Evolutionary conservation across 2,797 vertebrate species (phyloP), one percentile per base, ranked within the genome.

Genomic region (Acanthurus leucopareius): DNA sequence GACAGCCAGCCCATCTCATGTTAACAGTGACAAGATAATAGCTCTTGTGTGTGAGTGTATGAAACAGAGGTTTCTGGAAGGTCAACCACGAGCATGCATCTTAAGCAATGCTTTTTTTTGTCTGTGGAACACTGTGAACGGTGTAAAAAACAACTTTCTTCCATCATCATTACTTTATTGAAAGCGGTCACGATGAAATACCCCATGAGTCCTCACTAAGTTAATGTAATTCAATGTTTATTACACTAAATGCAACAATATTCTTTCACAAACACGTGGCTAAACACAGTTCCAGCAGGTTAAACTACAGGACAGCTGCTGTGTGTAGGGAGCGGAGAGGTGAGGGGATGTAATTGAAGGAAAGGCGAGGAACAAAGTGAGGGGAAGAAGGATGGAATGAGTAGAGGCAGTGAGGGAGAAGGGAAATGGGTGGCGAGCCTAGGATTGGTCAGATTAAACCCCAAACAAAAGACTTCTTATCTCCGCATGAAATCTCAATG

Each of bases 1-100:
- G 85, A 87, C 71, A 83, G 64, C 80, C 74, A 80, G 60, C 77
- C 87, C 80, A 75, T 86, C 87, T 91, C 81, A 86, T 91, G 91
- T 91, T 92, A 83, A 87, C 77, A 78, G 82, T 90, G 89, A 92
- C 92, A 90, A 89, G 85, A 92, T 87, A 89, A 91, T 87, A 85
- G 83, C 52, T 68, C 76, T 63, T 79, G 70, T 86, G 80, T 87
- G 62, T 56, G 56, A 61, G 70, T 63, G 66, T 61, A 53, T 84
- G 35, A 60, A 44, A 68, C 25, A 68, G 32, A 57, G 62, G 81
- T 72, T 79, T 77, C 82, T 76, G 10, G 15, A 81, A 51, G 74
- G 76, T 68, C 38, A 61, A 28, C 48, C 25, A 51, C 67, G 35
- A 74, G 51, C 16, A 59, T 47, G 73, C 48, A 77, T 67, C 62